These are phyloP conservation scores for Myiagra hebetior DNA, from an alignment of 2,113 vertebrate genomes.

Conservation along the genomic window DNA sequence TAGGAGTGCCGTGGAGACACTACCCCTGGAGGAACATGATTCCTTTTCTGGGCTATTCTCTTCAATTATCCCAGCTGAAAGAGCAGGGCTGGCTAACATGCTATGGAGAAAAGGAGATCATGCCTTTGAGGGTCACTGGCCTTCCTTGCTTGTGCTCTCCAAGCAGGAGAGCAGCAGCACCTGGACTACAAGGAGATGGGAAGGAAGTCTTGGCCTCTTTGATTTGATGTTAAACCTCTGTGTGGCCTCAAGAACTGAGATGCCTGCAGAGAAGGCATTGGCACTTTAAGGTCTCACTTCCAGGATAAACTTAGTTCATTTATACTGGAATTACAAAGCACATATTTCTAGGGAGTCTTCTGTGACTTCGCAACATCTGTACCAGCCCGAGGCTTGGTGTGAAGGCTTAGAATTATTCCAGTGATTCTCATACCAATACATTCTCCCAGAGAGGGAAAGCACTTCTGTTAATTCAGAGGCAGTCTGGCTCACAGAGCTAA, in stretches of 20 bases:
- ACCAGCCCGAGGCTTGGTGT: not conserved
- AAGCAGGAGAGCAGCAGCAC: not conserved
- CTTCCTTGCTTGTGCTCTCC: not conserved
- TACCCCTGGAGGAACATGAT: not conserved
- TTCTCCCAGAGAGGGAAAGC: not conserved
- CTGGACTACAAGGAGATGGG: not conserved
- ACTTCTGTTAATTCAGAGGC: not conserved
- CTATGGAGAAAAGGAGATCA: not conserved
- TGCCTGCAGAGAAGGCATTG: not conserved
- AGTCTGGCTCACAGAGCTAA: not conserved
- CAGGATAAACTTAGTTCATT: not conserved
- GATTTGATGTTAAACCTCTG: not conserved
- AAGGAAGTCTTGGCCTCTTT: not conserved
- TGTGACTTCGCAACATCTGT: not conserved
- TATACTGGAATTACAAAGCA: not conserved
- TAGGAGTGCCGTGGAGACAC: not conserved
- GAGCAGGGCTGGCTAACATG: not conserved
- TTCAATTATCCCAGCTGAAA: not conserved
- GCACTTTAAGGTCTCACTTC: not conserved
- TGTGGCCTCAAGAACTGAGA: rapidly evolving
- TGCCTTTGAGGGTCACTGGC: not conserved
- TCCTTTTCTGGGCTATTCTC: not conserved
- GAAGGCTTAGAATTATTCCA: not conserved
- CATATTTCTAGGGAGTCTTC: not conserved
- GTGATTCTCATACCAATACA: not conserved